Base-by-base conservation (phyloP, 2,797 vertebrate genomes). In the Silurus lanzhouensis region DNA sequence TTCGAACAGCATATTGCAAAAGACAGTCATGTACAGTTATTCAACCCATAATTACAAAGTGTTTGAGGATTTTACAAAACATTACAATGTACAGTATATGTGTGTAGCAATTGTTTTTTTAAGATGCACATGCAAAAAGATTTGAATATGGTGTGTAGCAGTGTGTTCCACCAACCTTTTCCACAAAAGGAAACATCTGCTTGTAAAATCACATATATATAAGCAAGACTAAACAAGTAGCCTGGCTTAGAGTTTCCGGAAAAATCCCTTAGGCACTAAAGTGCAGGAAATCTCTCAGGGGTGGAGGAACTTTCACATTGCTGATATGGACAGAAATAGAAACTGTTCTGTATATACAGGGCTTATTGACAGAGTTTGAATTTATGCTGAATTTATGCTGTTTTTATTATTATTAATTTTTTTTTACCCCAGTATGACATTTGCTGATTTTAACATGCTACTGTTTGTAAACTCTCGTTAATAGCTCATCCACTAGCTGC, bases 401-500 rank as follows among this genome's bases (percentile, higher is more conserved):
- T 14, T 75, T 6, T 6, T 72, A 52, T 25, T 55, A 19, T 72
- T 6, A 12, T 27, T 27, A 27, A 27, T 38, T 38, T 77, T 31
- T 31, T 15, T 75, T 57, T 57, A 7, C 55, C n/a, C 6, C 15
- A 20, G 52, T 31, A 58, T 31, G 3, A 38, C 38, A 14, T 77
- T 2, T 44, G 76, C 27, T 22, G 12, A 2, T 44, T 64, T 31
- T 2, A 6, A 66, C 17, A 25, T 25, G 38, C 14, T 15, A 63
- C n/a, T 77, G 22, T 85, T 15, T 52, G 46, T 82, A 15, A 13
- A 61, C 25, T 79, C 8, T 20, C 72, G 19, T 85, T 61, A 17
- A 78, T 86, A 88, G 89, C 44, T 5, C 63, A 76, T 19, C 38
- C n/a, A 4, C 60, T 71, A 12, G 6, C 74, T 48, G 57, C 77